These are phyloP conservation scores for Chloropsis hardwickii DNA, from an alignment of 2,113 vertebrate genomes.

Conservation along the genomic window DNA sequence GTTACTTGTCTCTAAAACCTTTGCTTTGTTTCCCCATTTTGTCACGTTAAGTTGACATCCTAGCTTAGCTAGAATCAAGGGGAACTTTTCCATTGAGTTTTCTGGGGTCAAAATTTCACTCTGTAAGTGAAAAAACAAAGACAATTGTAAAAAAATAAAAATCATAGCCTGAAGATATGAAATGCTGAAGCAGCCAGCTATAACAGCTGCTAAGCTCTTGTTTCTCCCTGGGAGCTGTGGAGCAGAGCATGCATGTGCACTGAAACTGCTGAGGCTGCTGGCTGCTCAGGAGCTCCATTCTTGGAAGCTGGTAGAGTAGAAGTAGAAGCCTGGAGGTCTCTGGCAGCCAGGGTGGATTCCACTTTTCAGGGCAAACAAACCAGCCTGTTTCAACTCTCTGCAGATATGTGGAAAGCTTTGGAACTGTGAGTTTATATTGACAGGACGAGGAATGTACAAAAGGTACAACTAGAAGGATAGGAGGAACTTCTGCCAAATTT, in stretches of 20 bases:
- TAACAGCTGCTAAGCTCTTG: not conserved
- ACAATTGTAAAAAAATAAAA: not conserved
- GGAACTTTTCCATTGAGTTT: not conserved
- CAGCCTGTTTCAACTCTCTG: not conserved
- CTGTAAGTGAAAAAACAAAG: not conserved
- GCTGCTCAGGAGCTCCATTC: not conserved
- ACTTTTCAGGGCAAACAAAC: not conserved
- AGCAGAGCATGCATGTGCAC: fast-evolving
- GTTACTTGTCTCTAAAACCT: not conserved
- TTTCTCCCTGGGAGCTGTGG: not conserved
- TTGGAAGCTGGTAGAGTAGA: not conserved
- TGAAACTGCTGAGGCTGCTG: not conserved
- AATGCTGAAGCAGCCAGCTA: not conserved
- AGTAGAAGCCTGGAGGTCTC: not conserved
- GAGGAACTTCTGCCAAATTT: not conserved
- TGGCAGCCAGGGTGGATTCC: not conserved
- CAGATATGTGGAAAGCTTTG: not conserved
- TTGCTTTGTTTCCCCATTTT: not conserved
- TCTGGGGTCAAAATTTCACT: not conserved
- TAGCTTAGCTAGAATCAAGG: not conserved
- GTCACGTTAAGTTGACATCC: not conserved
- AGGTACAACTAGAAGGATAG: not conserved
- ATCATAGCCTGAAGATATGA: not conserved
- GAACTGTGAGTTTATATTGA: not conserved
- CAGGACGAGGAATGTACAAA: not conserved